Percentiles rank a stretch among this genome's conserved stretches.
These are phyloP conservation scores for Euproctis similis DNA, from an alignment of 2,888 invertebrate genomes.

Conservation along the genomic window DNA sequence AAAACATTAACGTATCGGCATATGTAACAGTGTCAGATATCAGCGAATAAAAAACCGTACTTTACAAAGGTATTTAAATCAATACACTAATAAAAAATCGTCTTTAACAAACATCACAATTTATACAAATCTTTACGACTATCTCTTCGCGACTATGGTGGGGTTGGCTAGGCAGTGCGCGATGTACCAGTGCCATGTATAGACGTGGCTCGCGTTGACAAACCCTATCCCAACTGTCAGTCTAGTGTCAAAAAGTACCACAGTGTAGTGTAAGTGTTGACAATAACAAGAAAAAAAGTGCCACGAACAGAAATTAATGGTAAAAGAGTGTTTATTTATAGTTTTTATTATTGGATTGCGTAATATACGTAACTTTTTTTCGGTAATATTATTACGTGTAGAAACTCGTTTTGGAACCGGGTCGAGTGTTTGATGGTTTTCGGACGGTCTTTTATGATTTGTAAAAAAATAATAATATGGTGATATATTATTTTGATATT, in stretches of 20 bases:
- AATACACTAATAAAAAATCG: too few relatives aligned
- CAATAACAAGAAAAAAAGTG: conserved; percentile 6
- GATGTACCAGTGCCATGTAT: conserved; percentile 8
- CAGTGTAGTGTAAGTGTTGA: conserved; percentile 15
- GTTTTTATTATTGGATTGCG: conserved; percentile 6
- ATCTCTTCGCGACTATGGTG: conserved; percentile 16
- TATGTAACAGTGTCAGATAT: too few relatives aligned
- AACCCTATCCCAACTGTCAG: conserved; percentile 1
- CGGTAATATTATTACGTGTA: conserved; percentile 15
- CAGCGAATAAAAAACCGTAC: too few relatives aligned
- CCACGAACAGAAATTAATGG: conserved; percentile 8
- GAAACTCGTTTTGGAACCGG: conserved; percentile 20
- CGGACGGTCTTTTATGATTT: conserved; percentile 5
- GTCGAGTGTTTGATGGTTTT: conserved; percentile 12
- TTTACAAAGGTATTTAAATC: too few relatives aligned
- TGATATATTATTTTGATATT: conserved; percentile 4
- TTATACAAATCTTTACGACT: conserved; percentile 6
- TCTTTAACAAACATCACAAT: too few relatives aligned
- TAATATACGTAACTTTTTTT: conserved; percentile 14
- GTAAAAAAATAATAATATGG: conserved; percentile 3
- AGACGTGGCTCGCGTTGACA: conserved; percentile 14
- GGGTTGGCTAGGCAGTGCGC: conserved; percentile 17
- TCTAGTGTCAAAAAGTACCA: conserved; percentile 9
- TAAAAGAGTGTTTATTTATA: conserved; percentile 9
- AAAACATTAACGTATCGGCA: too few relatives aligned